Base-by-base conservation (phyloP, 2,888 invertebrate species). In the Gasteruption jaculator region DNA sequence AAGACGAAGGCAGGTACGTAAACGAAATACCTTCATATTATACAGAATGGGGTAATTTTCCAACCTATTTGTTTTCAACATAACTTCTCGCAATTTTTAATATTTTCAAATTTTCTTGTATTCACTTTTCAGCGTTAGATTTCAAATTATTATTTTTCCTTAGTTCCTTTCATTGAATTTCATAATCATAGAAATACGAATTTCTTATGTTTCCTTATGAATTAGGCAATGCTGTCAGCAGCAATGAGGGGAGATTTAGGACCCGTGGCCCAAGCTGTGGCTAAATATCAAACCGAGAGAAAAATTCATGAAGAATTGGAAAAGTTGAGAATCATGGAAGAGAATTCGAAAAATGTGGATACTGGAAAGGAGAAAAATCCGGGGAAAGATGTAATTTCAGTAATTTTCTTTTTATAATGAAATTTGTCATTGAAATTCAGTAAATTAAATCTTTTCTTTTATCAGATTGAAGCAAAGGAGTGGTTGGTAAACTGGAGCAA, bases 171-270 rank as follows among this genome's bases (percentile, higher is more conserved):
- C n/a, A 16, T 15, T 32, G 6, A n/a, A 3, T 8, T 31, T 31
- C 11, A 22, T 19, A 2, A n/a, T n/a, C n/a, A n/a, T n/a, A n/a
- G n/a, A n/a, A n/a, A n/a, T n/a, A n/a, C n/a, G n/a, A n/a, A n/a
- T n/a, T n/a, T n/a, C n/a, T n/a, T n/a, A n/a, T n/a, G n/a, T n/a
- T n/a, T n/a, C n/a, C n/a, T n/a, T n/a, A n/a, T n/a, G n/a, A n/a
- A n/a, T n/a, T 30, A 67, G 64, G 58, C 53, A 6, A 60, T 60
- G 52, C 24, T 63, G 4, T 42, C 31, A 16, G 56, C 66, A 8
- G 68, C 69, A 3, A 63, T 68, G 58, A 63, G 49, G 45, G 68
- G 67, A n/a, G 63, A 70, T 3, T 48, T 67, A 7, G 68, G 70
- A 1, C 63, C 66, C 4, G 53, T 61, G 53, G 62, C 67, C n/a